Evolutionary conservation across 2,888 invertebrate species (phyloP).

Genomic region (Tipula helvola): DNA sequence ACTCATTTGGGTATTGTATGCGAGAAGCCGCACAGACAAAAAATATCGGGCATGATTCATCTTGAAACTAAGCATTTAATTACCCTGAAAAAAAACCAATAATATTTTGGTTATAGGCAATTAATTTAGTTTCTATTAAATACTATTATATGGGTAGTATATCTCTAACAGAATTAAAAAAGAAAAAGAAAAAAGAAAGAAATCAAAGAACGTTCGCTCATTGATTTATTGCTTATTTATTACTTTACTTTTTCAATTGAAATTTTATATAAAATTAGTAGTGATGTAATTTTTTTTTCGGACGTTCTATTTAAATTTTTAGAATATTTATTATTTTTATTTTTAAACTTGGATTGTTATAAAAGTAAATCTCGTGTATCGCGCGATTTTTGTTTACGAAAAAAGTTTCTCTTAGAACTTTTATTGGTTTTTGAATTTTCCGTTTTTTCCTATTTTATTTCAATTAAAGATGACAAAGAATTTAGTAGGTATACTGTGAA

Average conservation of each 20-base stretch:
- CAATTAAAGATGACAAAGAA: background rate
- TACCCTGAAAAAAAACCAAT: background rate
- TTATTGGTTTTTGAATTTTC: background rate
- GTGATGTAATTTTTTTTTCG: background rate
- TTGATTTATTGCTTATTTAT: background rate
- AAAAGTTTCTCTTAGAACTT: background rate
- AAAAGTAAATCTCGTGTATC: background rate
- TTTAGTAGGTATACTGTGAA: too few relatives aligned
- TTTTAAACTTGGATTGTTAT: background rate
- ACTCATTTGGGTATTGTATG: background rate
- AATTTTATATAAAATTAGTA: background rate
- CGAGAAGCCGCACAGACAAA: background rate
- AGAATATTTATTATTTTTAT: background rate
- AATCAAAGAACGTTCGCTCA: background rate
- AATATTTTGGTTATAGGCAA: background rate
- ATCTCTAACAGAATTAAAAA: background rate
- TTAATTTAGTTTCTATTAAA: background rate
- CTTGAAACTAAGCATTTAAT: background rate
- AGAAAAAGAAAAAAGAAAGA: background rate
- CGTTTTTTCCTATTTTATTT: too few relatives aligned
- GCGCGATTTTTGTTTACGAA: background rate
- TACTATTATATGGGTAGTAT: background rate
- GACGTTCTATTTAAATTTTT: background rate
- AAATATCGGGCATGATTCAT: background rate
- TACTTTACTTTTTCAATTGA: background rate